These are phyloP conservation scores for Fregata magnificens DNA, from an alignment of 2,113 vertebrate species.

Conservation along the genomic window DNA sequence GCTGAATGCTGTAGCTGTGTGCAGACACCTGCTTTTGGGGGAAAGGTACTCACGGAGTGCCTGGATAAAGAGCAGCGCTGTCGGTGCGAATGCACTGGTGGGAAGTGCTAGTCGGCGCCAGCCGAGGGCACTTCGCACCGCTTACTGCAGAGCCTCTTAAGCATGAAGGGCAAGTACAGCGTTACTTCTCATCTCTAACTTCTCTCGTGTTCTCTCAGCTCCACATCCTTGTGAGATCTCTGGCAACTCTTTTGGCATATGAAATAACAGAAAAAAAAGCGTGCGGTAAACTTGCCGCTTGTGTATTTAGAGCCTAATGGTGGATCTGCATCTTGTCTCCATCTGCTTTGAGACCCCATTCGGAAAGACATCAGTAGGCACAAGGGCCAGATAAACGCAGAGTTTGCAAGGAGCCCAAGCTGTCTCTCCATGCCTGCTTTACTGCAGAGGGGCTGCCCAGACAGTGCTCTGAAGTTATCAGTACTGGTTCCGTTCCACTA, in stretches of 20 bases:
- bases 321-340: not conserved
- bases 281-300: not conserved
- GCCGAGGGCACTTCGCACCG: not conserved
- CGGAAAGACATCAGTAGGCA: not conserved
- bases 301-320: not conserved
- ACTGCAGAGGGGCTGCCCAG: not conserved
- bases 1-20: not conserved
- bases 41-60: not conserved
- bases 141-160: not conserved
- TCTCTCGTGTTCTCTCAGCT: not conserved
- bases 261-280: not conserved
- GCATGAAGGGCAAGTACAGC: not conserved
- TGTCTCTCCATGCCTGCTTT: not conserved
- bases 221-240: not conserved
- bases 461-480: not conserved
- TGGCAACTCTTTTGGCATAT: not conserved
- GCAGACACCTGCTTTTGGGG: not conserved
- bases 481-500: not conserved
- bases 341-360: not conserved
- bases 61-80: not conserved
- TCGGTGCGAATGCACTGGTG: accelerated
- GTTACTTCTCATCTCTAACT: not conserved
- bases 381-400: not conserved
- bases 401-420: not conserved
- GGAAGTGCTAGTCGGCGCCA: not conserved